A percentile compares a stretch with the other conserved stretches of the same genome.
Evolutionary conservation across 2,113 vertebrate species (phyloP).

Genomic region (Cyprinodon variegatus): DNA sequence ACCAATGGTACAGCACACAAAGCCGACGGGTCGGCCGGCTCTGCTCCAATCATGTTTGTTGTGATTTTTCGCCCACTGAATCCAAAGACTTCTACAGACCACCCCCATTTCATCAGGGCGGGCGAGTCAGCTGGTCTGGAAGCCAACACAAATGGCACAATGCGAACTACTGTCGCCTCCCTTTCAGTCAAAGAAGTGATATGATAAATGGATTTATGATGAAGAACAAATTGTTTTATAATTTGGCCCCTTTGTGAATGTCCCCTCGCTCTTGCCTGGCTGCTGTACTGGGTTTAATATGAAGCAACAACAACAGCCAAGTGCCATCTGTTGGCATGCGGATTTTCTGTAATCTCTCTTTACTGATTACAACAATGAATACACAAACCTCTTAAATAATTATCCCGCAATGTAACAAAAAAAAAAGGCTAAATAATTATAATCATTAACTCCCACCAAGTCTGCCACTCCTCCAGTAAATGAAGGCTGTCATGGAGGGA

Average conservation of each 20-base stretch:
- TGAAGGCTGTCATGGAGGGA: conserved; percentile 78
- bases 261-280: conserved; percentile 52
- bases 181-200: conserved; percentile 39
- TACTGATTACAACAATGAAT: conserved; percentile 85
- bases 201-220: conserved; percentile 61
- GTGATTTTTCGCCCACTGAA: not conserved
- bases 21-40: conserved; percentile 48
- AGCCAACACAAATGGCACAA: conserved; percentile 19
- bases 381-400: conserved; percentile 86
- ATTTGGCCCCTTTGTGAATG: conserved; percentile 71
- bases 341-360: conserved; percentile 86
- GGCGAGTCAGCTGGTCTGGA: conserved; percentile 18
- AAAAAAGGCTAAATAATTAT: conserved; percentile 84
- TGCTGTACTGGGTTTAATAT: conserved; percentile 68
- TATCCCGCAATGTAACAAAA: conserved; percentile 81
- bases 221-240: conserved; percentile 70
- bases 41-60: conserved; percentile 40
- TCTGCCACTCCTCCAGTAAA: conserved; percentile 81
- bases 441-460: conserved; percentile 85
- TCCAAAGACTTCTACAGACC: not conserved
- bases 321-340: conserved; percentile 82
- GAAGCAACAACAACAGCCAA: conserved; percentile 77
- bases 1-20: conserved; percentile 40
- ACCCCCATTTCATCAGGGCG: conserved; percentile 2
- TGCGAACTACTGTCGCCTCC: conserved; percentile 40